Evolutionary conservation across 2,888 invertebrate species (phyloP), one percentile per base, ranked within the genome.

Genomic region (Dioctria rufipes): DNA sequence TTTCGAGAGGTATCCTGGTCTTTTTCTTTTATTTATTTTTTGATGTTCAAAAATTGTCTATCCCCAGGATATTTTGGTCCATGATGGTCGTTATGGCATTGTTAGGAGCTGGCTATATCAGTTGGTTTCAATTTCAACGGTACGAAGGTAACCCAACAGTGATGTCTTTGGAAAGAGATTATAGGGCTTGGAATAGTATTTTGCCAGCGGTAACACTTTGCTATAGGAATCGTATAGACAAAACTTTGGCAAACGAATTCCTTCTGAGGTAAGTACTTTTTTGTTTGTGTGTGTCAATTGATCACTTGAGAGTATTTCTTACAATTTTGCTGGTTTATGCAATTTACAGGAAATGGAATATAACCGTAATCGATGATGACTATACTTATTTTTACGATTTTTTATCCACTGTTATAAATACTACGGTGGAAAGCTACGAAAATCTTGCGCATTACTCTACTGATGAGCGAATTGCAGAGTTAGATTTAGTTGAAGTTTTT

Each of bases 311-410:
- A 2, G 6, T 49, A 9, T 49, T 2, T 49, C 51, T 49, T 49
- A 49, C 11, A 9, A 9, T 9, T 9, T 9, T 1, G 6, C 6
- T 49, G 8, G 51, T 61, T 39, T 63, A 9, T 11, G 25, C n/a
- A 11, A 67, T 13, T 6, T 42, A 58, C n/a, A 80, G 79, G 43
- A 84, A 86, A 71, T 91, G 91, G 91, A 88, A 89, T 82, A 84
- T 90, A 6, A 87, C 87, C 8, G 84, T 86, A 43, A 84, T 86
- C 0, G 87, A 91, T 81, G 85, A 88, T 80, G 89, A 89, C 39
- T 91, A 89, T 82, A 85, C 87, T 8, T 90, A 91, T 83, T 90
- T 90, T 71, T 85, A 88, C 84, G 87, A 90, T 71, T 91, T 91
- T 83, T 84, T 91, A 0, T 87, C 87, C 82, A 86, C 87, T 4